phyloP scores from a whole-genome alignment of 2,113 vertebrate genomes.

The Electrona antarctica region DNA sequence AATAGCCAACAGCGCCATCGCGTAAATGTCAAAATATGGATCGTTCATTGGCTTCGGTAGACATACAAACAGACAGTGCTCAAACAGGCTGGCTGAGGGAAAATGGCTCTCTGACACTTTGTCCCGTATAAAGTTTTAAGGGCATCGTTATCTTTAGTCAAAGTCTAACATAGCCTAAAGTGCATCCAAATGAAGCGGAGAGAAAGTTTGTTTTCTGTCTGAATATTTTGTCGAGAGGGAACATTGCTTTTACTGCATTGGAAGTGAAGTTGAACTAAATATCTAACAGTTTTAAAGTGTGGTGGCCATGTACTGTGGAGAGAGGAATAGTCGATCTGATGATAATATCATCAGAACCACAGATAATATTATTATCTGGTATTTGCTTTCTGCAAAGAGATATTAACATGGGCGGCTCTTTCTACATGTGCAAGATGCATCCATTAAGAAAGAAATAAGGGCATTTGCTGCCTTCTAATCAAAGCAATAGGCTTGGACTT shows the following conservation, averaged over 20 bases:
- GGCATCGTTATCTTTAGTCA: background rate
- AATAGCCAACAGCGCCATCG: constrained; percentile 34
- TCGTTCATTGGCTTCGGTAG: constrained; percentile 17
- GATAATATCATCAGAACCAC: too few relatives aligned
- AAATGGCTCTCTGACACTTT: constrained; percentile 1
- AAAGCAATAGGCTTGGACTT: constrained; percentile 41
- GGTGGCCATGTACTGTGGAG: too few relatives aligned
- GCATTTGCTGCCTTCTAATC: constrained; percentile 35
- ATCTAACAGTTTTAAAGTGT: too few relatives aligned
- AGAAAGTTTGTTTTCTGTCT: background rate
- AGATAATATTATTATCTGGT: too few relatives aligned
- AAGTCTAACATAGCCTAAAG: background rate
- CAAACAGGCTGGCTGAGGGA: constrained; percentile 14
- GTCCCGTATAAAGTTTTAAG: background rate
- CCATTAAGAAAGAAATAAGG: constrained; percentile 15
- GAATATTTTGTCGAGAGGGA: background rate
- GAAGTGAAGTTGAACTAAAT: too few relatives aligned
- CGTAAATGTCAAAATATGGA: constrained; percentile 66
- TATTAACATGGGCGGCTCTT: constrained; percentile 1
- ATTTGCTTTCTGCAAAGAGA: too few relatives aligned
- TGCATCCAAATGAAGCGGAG: background rate
- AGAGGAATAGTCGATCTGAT: too few relatives aligned
- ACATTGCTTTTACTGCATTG: too few relatives aligned
- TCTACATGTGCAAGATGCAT: constrained; percentile 20
- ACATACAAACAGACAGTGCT: constrained; percentile 28